These are phyloP conservation scores for Panagrolaimus sp. DNA, from an alignment of 1,140 invertebrate species.

Conservation along the genomic window DNA sequence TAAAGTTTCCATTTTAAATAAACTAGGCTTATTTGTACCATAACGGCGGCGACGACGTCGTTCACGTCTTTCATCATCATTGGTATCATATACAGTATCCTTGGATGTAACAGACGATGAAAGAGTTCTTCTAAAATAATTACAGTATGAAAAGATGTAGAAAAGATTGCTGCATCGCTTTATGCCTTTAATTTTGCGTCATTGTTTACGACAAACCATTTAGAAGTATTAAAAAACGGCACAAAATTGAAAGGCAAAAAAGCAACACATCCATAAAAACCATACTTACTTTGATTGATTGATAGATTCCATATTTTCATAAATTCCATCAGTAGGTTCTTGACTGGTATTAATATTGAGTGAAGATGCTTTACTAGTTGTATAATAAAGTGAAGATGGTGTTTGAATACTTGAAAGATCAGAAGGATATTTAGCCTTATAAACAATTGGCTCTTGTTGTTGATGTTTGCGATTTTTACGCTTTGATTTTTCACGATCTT, in stretches of 20 bases:
- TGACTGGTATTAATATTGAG: not conserved
- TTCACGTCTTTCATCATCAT: not conserved
- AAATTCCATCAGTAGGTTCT: not conserved
- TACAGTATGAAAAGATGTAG: too few species aligned
- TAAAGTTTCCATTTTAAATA: not conserved
- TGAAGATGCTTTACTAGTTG: not conserved
- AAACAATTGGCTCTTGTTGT: too few species aligned
- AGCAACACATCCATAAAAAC: too few species aligned
- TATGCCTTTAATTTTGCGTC: too few species aligned
- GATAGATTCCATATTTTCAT: slow-evolving; percentile 2
- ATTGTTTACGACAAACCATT: too few species aligned
- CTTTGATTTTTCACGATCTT: too few species aligned
- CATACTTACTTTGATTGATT: not conserved
- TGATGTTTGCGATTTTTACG: too few species aligned
- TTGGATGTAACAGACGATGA: not conserved
- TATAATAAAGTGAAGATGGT: not conserved
- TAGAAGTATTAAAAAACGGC: too few species aligned
- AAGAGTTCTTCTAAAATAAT: too few species aligned
- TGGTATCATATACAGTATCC: not conserved
- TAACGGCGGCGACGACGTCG: not conserved
- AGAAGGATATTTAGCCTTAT: not conserved
- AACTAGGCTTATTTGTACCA: too few species aligned
- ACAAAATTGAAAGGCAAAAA: too few species aligned
- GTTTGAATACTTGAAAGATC: not conserved
- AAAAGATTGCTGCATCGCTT: too few species aligned